These are phyloP conservation scores for Cyphomyrus discorhynchus DNA, from an alignment of 2,113 vertebrate species.

Conservation along the genomic window DNA sequence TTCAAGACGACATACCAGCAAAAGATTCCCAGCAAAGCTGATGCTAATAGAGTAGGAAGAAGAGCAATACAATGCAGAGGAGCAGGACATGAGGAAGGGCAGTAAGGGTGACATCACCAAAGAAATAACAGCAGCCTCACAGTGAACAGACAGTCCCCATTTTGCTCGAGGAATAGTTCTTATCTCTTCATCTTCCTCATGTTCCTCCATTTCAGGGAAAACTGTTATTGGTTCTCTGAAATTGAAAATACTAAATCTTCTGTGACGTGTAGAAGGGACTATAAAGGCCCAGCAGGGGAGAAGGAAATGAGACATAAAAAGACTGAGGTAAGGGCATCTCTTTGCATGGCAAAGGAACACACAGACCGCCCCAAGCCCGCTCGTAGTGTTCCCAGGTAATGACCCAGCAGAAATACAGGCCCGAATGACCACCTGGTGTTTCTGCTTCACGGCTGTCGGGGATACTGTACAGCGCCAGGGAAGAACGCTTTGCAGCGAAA, in stretches of 20 bases:
- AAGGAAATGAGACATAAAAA: constrained; percentile 5
- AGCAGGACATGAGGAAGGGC: neutral
- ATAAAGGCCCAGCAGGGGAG: neutral
- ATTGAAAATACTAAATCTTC: constrained; percentile 38
- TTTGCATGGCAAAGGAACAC: neutral
- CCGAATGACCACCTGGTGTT: neutral
- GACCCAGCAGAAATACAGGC: neutral
- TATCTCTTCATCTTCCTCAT: constrained; percentile 37
- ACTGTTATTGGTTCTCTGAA: constrained; percentile 42
- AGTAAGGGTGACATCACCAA: constrained; percentile 17
- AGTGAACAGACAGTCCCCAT: constrained; percentile 52
- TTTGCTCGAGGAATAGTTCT: constrained; percentile 30
- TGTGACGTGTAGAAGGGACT: neutral
- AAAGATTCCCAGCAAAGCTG: neutral
- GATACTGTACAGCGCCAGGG: neutral
- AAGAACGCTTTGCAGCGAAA: neutral
- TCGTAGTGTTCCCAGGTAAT: neutral
- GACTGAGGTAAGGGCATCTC: neutral
- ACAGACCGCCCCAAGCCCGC: neutral
- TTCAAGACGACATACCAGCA: neutral
- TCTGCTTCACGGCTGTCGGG: neutral
- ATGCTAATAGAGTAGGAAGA: neutral
- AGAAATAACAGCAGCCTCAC: constrained; percentile 22
- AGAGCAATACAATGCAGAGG: neutral
- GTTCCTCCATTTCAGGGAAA: constrained; percentile 35